Percentiles rank a stretch among this genome's conserved stretches.
Evolutionary conservation across 2,888 invertebrate genomes (phyloP).

Genomic region (Pseudococcus jackbeardsleyi): DNA sequence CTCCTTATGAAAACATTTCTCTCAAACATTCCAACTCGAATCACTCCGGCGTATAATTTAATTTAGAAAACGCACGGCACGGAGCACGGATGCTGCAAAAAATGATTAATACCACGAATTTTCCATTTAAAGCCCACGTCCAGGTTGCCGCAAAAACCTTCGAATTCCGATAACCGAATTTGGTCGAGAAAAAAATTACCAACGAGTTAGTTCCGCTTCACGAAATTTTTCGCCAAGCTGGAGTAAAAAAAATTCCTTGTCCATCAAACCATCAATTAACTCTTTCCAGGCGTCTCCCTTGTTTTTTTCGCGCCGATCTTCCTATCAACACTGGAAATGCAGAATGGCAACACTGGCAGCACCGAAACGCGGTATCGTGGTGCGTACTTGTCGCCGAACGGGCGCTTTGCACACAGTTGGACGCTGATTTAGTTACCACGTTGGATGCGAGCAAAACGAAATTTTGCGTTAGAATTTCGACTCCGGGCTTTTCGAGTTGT

Average conservation of each 20-base stretch:
- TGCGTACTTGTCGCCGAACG: conserved; percentile 51
- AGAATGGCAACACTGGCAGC: conserved; percentile 7
- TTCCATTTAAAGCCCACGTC: background rate
- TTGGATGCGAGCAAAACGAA: conserved; percentile 41
- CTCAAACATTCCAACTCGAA: conserved; percentile 10
- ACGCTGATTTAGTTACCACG: conserved; percentile 47
- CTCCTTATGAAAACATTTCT: conserved; percentile 36
- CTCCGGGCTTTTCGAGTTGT: background rate
- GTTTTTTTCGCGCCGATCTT: no score
- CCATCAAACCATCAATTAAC: conserved; percentile 27
- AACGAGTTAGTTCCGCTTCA: background rate
- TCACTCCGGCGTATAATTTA: conserved; percentile 39
- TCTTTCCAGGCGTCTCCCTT: background rate
- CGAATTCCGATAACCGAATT: conserved; percentile 23
- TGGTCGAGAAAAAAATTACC: background rate
- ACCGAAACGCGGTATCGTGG: conserved; percentile 31
- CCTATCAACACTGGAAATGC: background rate
- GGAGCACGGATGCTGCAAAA: background rate
- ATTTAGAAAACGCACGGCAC: conserved; percentile 1
- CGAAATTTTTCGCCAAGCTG: background rate
- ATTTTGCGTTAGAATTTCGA: conserved; percentile 21
- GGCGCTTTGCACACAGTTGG: conserved; percentile 48
- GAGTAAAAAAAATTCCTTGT: conserved; percentile 6
- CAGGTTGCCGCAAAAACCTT: background rate
- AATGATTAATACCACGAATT: conserved; percentile 19